Evolutionary conservation across 2,113 vertebrate genomes (phyloP), one percentile per base, ranked within the genome.

Genomic region (Thymallus thymallus): DNA sequence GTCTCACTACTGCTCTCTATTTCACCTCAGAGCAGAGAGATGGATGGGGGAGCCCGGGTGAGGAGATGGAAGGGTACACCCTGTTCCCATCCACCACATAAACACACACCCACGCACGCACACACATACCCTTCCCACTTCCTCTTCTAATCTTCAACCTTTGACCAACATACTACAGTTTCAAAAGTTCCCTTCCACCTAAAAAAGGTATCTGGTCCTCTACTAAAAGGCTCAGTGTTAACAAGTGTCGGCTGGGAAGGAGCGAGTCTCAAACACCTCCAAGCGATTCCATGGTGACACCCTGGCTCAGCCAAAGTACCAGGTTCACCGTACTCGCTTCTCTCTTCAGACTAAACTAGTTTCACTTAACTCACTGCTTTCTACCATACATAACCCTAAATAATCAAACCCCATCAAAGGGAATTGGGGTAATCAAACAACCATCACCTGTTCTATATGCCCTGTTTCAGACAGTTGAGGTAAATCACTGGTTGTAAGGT

Each of bases 21-120:
- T 76, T 76, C 75, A 74, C 48, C 76, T 64, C 24, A 64, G 62
- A 14, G 23, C 13, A 48, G 20, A 22, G 68, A 22, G n/a, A 51
- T 23, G 29, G n/a, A 45, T 12, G 63, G 66, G 45, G 26, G 29
- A 56, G 63, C 9, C 30, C 20, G 56, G 2, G 56, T n/a, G 56
- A 22, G n/a, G 56, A 60, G 20, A 23, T n/a, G 16, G 56, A n/a
- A 60, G 56, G 56, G 18, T 23, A 60, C 18, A 23, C 56, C 18
- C 6, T 23, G 20, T n/a, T 23, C 56, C 7, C n/a, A 60, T 10
- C n/a, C n/a, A n/a, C 56, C n/a, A 2, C 48, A 13, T 5, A 51
- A 18, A 51, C 35, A 41, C 35, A 1, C 35, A 41, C 35, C 0
- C 12, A 18, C 51, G 0, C 51, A 55, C 18, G 9, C 35, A 0